phyloP scores from a whole-genome alignment of 2,113 vertebrate species.

The Nerophis ophidion region DNA sequence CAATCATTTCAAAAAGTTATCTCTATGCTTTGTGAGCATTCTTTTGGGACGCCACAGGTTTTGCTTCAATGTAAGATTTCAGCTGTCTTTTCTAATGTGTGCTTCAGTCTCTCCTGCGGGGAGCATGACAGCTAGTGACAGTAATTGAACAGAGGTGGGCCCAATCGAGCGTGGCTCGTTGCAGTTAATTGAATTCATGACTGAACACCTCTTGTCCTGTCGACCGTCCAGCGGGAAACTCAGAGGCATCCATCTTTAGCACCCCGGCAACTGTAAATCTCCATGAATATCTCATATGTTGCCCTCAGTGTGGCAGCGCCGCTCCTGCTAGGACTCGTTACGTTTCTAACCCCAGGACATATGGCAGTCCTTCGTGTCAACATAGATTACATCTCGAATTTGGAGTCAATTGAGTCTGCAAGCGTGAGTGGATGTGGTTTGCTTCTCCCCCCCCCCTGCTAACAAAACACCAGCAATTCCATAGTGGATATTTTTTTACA shows the following conservation, averaged over 20 bases:
- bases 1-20: neutral
- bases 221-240: conserved; percentile 49
- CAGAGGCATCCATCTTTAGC: conserved; percentile 49
- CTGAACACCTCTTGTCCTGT: conserved; percentile 58
- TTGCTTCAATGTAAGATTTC: neutral
- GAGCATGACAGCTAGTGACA: conserved; percentile 61
- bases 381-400: conserved; percentile 10
- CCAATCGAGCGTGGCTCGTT: conserved; percentile 60
- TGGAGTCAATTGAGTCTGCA: conserved; percentile 4
- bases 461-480: neutral
- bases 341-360: conserved; percentile 15
- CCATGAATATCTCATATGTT: conserved; percentile 36
- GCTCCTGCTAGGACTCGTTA: neutral
- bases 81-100: neutral
- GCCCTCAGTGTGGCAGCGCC: conserved; percentile 5
- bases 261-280: conserved; percentile 42
- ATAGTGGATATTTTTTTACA: neutral
- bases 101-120: conserved; percentile 20
- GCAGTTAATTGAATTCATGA: conserved; percentile 74
- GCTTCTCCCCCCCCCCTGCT: neutral
- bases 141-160: conserved; percentile 55
- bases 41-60: neutral
- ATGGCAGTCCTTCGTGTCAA: conserved; percentile 1
- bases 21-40: too few relatives aligned
- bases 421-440: neutral